Evolutionary conservation across 2,113 vertebrate genomes (phyloP), one percentile per base, ranked within the genome.

Genomic region (Rhabdornis inornatus): DNA sequence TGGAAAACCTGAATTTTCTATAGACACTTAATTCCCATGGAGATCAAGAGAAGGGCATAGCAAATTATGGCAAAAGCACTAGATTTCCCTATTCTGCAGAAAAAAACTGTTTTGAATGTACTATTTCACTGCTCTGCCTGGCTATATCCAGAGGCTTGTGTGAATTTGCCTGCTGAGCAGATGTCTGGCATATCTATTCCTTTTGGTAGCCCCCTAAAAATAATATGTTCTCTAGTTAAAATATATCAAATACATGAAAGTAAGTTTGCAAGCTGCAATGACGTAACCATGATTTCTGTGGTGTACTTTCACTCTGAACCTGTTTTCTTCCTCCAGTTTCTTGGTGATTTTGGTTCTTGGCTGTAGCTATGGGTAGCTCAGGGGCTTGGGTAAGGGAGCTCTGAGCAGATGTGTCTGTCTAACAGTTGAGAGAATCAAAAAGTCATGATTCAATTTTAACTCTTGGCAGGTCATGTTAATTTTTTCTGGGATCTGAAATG

Each of bases 161-260:
- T 89, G 78, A 94, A 69, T 94, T 92, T 95, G 65, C 70, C n/a
- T 89, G 61, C 74, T 95, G 84, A 80, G 40, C 53, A 70, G 53
- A 49, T 85, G 55, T 60, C 87, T 94, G 61, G 49, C 40, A 37
- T 94, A 85, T 92, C 53, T 37, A 25, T 88, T 79, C 24, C 30
- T 85, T 78, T 88, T 89, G 42, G 35, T 81, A 70, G 15, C 33
- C 20, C 57, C 40, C 74, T 68, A 69, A 87, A 96, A 96, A 79
- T 84, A 87, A 89, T 87, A 52, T 23, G 15, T 65, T 89, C 3
- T 94, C 10, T 45, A 56, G 66, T 72, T 92, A 82, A 95, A 93
- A 35, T 63, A 33, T 25, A 52, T 87, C 23, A 72, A 71, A 44
- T 75, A 83, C 1, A 33, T 45, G 52, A 81, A 84, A 82, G 42